These are phyloP conservation scores for Thaleichthys pacificus DNA, from an alignment of 2,797 vertebrate species.

Conservation along the genomic window DNA sequence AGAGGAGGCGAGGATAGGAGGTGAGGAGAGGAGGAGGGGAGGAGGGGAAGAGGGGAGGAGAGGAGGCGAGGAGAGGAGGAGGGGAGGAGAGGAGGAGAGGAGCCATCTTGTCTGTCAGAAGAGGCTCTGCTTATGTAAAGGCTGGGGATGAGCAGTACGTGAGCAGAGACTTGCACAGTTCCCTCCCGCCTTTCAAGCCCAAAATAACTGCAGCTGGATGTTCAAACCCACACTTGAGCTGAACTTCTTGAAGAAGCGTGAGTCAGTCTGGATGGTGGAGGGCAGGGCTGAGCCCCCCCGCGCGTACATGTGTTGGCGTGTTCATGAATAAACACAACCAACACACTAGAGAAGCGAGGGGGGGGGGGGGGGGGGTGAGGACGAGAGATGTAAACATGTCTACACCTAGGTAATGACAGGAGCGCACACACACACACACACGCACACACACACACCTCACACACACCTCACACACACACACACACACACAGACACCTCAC, in stretches of 20 bases:
- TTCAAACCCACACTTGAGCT: constrained; percentile 64
- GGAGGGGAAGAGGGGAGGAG: no score
- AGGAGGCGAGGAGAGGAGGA: no score
- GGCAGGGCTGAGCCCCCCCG: background rate
- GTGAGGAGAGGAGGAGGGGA: no score
- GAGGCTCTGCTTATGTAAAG: constrained; percentile 57
- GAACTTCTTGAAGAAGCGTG: constrained; percentile 33
- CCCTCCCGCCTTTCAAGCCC: constrained; percentile 60
- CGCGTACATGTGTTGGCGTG: constrained; percentile 8
- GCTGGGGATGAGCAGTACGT: constrained; percentile 46
- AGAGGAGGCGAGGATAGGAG: no score
- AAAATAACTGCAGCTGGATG: constrained; percentile 70
- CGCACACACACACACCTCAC: background rate
- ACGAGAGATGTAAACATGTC: background rate
- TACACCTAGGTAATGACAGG: constrained; percentile 4
- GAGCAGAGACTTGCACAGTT: constrained; percentile 54
- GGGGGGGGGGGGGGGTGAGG: no score
- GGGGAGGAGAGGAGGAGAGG: no score
- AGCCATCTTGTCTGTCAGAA: background rate
- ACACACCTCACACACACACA: constrained; percentile 18
- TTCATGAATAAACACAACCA: background rate
- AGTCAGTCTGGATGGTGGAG: constrained; percentile 39
- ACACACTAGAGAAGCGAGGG: no score
- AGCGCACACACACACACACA: background rate
- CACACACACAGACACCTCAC: constrained; percentile 18